Percentiles rank a stretch among this genome's conserved stretches.
Conservation (phyloP, 2,888 invertebrate species). For the Mythimna pallens region DNA sequence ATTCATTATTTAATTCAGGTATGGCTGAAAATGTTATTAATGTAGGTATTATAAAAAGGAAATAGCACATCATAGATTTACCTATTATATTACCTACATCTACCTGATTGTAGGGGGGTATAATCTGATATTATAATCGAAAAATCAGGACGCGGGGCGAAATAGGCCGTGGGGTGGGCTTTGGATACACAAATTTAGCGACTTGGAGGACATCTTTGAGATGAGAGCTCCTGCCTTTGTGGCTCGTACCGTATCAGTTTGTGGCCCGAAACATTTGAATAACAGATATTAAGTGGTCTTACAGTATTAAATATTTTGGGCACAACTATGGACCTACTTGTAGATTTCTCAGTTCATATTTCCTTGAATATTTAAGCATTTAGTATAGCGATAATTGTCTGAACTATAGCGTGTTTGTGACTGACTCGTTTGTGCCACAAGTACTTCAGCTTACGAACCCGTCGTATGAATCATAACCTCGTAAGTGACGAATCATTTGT, state of each 20-base stretch:
- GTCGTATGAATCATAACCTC: conserved; percentile 58
- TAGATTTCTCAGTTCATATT: background rate
- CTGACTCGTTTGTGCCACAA: conserved; percentile 46
- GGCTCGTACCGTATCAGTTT: conserved; percentile 25
- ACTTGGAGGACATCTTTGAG: conserved; percentile 45
- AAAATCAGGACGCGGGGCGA: conserved; percentile 32
- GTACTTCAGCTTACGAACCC: conserved; percentile 12
- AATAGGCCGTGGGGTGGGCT: conserved; percentile 54
- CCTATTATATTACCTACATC: background rate
- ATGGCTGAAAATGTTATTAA: background rate
- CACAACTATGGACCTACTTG: background rate
- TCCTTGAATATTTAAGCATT: conserved; percentile 13
- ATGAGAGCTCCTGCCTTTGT: conserved; percentile 11
- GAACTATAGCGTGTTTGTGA: conserved; percentile 57
- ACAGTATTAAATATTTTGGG: background rate
- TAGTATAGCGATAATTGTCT: conserved; percentile 54
- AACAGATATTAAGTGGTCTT: conserved; percentile 1
- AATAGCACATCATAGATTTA: background rate
- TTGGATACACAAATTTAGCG: conserved; percentile 23
- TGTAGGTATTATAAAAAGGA: background rate
- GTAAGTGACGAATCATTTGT: conserved; percentile 66
- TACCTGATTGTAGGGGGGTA: background rate
- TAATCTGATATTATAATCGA: conserved; percentile 19
- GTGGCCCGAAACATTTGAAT: conserved; percentile 9
- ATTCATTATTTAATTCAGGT: background rate